Evolutionary conservation across 2,888 invertebrate species (phyloP), one percentile per base, ranked within the genome.

Genomic region (Tinea pellionella): DNA sequence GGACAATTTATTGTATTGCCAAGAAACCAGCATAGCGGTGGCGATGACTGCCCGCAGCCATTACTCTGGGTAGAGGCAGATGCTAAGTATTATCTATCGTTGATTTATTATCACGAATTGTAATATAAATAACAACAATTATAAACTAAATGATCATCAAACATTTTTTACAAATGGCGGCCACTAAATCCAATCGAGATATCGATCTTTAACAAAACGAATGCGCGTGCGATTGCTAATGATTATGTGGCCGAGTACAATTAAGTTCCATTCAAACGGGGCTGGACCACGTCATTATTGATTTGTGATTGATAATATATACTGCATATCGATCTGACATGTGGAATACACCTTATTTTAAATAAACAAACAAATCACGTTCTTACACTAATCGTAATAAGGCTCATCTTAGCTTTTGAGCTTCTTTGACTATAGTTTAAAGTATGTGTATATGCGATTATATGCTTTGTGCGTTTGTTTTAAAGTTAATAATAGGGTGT

Each of bases 231-330:
- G 66, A 65, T 58, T 15, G 62, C 74, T 77, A 77, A 78, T 77
- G 74, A 79, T 79, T 74, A 78, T 74, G 71, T 60, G 61, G 71
- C 71, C 18, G 58, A 60, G 65, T 74, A 75, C 78, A 80, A 83
- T 82, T 81, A 82, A 77, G 70, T 72, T 68, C 71, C 73, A 74
- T 73, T 73, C 74, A 69, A 71, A 73, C 75, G 74, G 83, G 81
- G 80, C 78, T 65, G 80, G 64, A 64, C 77, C 74, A 63, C 66
- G 78, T 80, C 81, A 75, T 66, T 75, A 67, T 76, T 81, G 82
- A 82, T 82, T 82, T 84, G 83, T 81, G 82, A 84, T 84, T 83
- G 84, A 83, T 83, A 73, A 71, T 80, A 77, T 77, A 72, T 75
- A 71, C 65, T 64, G 56, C 64, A 63, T 62, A 59, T 61, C 60